Evolutionary conservation across 1,140 invertebrate genomes (phyloP).

Genomic region (Contarinia nasturtii): DNA sequence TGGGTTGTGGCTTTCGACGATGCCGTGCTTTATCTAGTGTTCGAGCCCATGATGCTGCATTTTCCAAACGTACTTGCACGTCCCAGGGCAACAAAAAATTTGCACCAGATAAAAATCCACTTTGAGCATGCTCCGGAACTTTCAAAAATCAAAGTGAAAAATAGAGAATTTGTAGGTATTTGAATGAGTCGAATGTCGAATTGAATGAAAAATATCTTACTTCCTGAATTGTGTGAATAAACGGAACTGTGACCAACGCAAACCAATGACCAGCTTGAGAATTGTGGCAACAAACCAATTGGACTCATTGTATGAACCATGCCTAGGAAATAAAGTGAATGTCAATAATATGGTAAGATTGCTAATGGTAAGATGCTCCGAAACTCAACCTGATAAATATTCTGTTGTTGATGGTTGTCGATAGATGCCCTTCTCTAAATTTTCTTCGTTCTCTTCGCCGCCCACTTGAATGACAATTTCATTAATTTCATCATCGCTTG

Average conservation of each 20-base stretch:
- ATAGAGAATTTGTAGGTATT: too few relatives aligned
- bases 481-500: constrained; percentile 9
- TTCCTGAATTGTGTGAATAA: constrained; percentile 76
- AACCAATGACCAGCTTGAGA: constrained; percentile 82
- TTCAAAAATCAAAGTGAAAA: too few relatives aligned
- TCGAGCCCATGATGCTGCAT: constrained; percentile 9
- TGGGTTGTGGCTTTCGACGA: constrained; percentile 11
- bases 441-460: constrained; percentile 2
- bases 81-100: constrained; percentile 93
- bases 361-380: too few relatives aligned
- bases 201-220: too few relatives aligned
- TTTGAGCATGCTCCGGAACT: constrained; percentile 54
- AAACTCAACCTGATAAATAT: constrained; percentile 72
- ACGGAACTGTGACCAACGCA: constrained; percentile 77
- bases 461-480: constrained; percentile 16
- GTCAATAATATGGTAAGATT: too few relatives aligned
- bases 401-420: constrained; percentile 70
- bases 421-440: constrained; percentile 28
- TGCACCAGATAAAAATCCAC: constrained; percentile 73
- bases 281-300: constrained; percentile 59
- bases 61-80: constrained; percentile 48
- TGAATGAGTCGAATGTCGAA: too few relatives aligned
- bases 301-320: constrained; percentile 74
- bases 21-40: constrained; percentile 11
- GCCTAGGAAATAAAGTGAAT: too few relatives aligned